Conservation (phyloP, 2,888 invertebrate species). For the Ophioninae sp. region DNA sequence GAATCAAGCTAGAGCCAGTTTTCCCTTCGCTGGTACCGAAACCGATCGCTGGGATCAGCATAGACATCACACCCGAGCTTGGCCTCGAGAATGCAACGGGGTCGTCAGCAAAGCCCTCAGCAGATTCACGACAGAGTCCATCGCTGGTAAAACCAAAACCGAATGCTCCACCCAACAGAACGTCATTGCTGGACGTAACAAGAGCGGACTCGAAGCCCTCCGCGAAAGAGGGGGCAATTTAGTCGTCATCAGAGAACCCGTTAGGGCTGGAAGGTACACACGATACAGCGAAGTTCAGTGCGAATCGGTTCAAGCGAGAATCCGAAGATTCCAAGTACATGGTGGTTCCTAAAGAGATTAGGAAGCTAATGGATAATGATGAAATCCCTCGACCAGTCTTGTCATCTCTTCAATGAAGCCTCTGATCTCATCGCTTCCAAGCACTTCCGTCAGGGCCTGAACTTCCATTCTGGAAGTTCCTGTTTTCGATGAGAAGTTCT, state of each 20-base stretch:
- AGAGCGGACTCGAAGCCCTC: constrained; percentile 79
- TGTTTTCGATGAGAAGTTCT: too few relatives aligned
- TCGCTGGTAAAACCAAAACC: constrained; percentile 18
- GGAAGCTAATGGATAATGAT: neutral
- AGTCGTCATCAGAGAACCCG: constrained; percentile 81
- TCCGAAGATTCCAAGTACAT: constrained; percentile 80
- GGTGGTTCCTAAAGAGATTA: constrained; percentile 72
- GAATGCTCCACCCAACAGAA: neutral
- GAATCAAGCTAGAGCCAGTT: constrained; percentile 77
- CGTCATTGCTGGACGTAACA: constrained; percentile 61
- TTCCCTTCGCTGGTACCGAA: constrained; percentile 76
- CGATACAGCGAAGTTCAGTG: constrained; percentile 82
- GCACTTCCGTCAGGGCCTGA: neutral
- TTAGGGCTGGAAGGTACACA: constrained; percentile 80
- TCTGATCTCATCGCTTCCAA: neutral
- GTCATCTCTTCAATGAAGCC: neutral
- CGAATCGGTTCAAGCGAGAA: constrained; percentile 82
- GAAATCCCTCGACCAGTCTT: neutral
- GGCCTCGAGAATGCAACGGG: constrained; percentile 81
- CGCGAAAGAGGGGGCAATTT: constrained; percentile 81
- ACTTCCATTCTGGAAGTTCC: too few relatives aligned
- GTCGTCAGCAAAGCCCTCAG: constrained; percentile 81
- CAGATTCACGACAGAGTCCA: constrained; percentile 77
- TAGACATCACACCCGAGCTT: constrained; percentile 70
- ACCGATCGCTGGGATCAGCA: constrained; percentile 75